Evolutionary conservation across 1,140 invertebrate species (phyloP).

Genomic region (Helicoverpa zea): DNA sequence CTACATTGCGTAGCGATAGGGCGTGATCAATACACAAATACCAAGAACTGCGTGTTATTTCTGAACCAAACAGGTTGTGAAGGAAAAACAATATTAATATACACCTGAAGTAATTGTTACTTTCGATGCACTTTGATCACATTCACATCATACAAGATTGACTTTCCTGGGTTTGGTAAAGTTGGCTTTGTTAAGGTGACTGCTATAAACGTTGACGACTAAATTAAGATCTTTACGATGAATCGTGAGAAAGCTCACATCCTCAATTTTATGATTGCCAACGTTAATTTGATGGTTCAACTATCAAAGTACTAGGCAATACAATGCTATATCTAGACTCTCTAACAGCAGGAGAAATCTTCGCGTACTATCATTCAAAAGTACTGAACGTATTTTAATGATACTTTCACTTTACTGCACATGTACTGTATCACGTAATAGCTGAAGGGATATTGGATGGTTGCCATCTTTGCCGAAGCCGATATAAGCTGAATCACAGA

Average conservation of each 20-base stretch:
- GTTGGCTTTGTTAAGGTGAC: not conserved
- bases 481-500: not conserved
- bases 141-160: not conserved
- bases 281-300: not conserved
- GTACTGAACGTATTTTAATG: slow-evolving; percentile 25
- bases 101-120: slow-evolving; percentile 15
- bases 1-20: slow-evolving; percentile 12
- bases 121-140: not conserved
- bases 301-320: not conserved
- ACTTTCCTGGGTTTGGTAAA: not conserved
- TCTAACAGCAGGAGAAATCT: not conserved
- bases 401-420: slow-evolving; percentile 25
- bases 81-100: slow-evolving; percentile 12
- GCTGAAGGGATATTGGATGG: slow-evolving; percentile 23
- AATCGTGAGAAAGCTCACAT: not conserved
- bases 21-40: slow-evolving; percentile 25
- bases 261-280: not conserved
- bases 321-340: not conserved
- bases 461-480: slow-evolving; percentile 13
- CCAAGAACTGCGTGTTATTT: slow-evolving; percentile 33
- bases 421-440: slow-evolving; percentile 19
- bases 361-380: slow-evolving; percentile 16
- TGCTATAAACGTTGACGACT: not conserved
- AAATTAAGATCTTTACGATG: not conserved
- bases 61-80: slow-evolving; percentile 9